Evolutionary conservation across 1,140 invertebrate species (phyloP).

Genomic region (Microplitis mediator): DNA sequence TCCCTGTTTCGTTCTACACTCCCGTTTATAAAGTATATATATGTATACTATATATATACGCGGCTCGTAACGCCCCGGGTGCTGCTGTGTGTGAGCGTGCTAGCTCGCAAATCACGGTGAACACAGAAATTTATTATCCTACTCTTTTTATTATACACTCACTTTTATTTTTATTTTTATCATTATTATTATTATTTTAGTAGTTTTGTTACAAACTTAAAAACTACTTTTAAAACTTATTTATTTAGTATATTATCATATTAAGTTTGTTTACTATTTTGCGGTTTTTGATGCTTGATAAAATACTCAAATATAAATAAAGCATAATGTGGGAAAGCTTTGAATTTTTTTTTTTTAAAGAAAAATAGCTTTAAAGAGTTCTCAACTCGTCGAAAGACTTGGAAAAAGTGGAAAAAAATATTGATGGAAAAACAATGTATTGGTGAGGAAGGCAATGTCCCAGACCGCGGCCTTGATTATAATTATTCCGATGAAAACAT

Average conservation of each 20-base stretch:
- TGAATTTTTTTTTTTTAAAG: too few relatives aligned
- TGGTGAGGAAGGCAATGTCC: conserved; percentile 42
- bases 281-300: too few relatives aligned
- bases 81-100: background rate
- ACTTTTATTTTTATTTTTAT: background rate
- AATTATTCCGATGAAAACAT: conserved; percentile 38
- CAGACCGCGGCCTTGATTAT: conserved; percentile 41
- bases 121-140: conserved; percentile 1
- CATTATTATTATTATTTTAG: background rate
- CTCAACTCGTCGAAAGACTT: too few relatives aligned
- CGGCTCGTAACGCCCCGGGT: background rate
- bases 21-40: background rate
- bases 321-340: too few relatives aligned
- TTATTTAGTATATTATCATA: too few relatives aligned
- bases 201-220: too few relatives aligned
- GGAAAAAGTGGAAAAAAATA: background rate
- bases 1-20: conserved; percentile 10
- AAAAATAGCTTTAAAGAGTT: too few relatives aligned
- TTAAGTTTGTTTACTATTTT: too few relatives aligned
- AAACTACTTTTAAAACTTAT: too few relatives aligned
- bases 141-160: background rate
- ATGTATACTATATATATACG: background rate
- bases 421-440: conserved; percentile 26
- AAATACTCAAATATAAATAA: too few relatives aligned
- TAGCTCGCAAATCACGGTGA: conserved; percentile 12